Base-by-base conservation (phyloP, 2,113 vertebrate genomes). In the Diglossa brunneiventris region DNA sequence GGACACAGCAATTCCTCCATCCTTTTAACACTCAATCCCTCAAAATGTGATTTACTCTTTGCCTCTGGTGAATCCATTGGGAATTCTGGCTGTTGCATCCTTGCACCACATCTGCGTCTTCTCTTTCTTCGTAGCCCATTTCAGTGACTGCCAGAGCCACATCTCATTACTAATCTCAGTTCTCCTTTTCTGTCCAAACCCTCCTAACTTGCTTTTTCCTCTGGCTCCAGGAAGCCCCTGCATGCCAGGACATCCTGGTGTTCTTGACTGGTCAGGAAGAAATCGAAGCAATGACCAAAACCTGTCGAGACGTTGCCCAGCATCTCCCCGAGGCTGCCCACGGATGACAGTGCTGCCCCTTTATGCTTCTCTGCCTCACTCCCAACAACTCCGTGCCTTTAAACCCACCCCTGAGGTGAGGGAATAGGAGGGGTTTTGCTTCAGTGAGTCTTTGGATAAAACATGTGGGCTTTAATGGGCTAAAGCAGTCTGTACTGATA, bases 191-290 rank as follows among this genome's bases (percentile, higher is more conserved):
- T 31, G 2, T 13, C 61, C 69, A 63, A n/a, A 53, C 23, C 12
- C 39, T 68, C 68, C 47, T 86, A 33, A 10, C 20, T 33, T 76
- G 10, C 27, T 62, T 92, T 85, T 75, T 35, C 30, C 35, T 59
- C 22, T 68, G 86, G 8, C 31, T 86, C 16, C 14, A 92, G 99
- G 99, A 99, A 96, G 99, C 99, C 2, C 98, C 98, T 3, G 59
- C 97, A 2, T 99, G 98, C 33, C 99, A 99, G 52, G 99, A 99
- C 69, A 98, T 99, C 96, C 97, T 99, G 86, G 99, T 99, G 72
- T 99, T 99, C 95, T 98, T 99, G 97, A 99, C 99, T 4, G 99
- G 99, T 44, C 99, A 99, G 97, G 99, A 99, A 96, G 99, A 99
- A 96, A 99, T 99, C 0, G 99, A 99, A 97, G 99, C 99, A 11